These are phyloP conservation scores for Sebastes kiyomatsui DNA, from an alignment of 2,797 vertebrate genomes.

Conservation along the genomic window DNA sequence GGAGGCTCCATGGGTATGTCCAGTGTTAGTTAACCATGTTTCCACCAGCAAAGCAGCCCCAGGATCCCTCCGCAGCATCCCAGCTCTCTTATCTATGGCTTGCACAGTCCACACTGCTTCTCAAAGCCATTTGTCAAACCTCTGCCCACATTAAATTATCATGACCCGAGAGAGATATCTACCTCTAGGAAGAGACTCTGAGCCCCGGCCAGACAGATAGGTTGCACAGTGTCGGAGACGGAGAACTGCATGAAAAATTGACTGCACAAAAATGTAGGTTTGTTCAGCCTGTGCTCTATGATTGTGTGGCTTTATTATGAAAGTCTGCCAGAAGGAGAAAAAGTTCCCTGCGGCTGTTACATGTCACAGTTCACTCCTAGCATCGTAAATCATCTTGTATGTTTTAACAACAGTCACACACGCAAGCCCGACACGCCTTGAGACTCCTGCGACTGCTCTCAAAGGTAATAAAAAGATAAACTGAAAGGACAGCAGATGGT, in stretches of 20 bases:
- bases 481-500: conserved; percentile 50
- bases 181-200: conserved; percentile 50
- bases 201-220: conserved; percentile 45
- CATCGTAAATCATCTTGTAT: conserved; percentile 54
- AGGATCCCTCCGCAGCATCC: conserved; percentile 53
- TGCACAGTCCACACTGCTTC: conserved; percentile 49
- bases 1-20: conserved; percentile 70
- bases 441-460: conserved; percentile 44
- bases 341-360: conserved; percentile 12
- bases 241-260: conserved; percentile 66
- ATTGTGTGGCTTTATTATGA: conserved; percentile 45
- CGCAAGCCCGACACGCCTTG: conserved; percentile 2
- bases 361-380: conserved; percentile 28
- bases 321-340: conserved; percentile 32
- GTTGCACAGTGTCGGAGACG: conserved; percentile 33
- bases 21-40: conserved; percentile 66
- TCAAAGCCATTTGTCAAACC: conserved; percentile 76
- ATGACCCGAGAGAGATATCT: conserved; percentile 67
- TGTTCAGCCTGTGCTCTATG: conserved; percentile 31
- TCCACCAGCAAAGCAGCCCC: conserved; percentile 60
- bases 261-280: conserved; percentile 48
- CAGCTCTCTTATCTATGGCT: conserved; percentile 48
- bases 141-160: conserved; percentile 74
- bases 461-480: conserved; percentile 49
- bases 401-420: conserved; percentile 35